phyloP scores from a whole-genome alignment of 2,113 vertebrate species.

The Xiphias gladius region DNA sequence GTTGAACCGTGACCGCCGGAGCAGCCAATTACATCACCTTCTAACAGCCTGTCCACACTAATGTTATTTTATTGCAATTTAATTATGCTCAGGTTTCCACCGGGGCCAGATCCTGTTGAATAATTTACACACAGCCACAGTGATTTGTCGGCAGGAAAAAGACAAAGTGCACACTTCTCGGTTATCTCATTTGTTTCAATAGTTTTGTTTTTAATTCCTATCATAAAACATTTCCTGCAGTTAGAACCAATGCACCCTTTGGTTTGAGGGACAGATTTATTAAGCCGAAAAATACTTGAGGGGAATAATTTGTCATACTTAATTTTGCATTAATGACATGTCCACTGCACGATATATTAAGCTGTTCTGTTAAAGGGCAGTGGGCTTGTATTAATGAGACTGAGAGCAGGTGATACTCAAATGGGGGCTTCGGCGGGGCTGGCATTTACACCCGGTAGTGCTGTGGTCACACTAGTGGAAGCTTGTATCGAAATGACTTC shows the following conservation, averaged over 20 bases:
- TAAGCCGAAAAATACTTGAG: slow-evolving; percentile 62
- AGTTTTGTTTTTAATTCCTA: slow-evolving; percentile 61
- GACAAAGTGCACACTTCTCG: slow-evolving; percentile 73
- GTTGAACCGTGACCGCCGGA: slow-evolving; percentile 78
- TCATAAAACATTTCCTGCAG: slow-evolving; percentile 22
- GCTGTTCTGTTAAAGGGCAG: slow-evolving; percentile 69
- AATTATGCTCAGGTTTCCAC: slow-evolving; percentile 88
- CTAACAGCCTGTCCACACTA: slow-evolving; percentile 85
- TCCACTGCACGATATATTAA: slow-evolving; percentile 60
- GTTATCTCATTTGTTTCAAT: slow-evolving; percentile 67
- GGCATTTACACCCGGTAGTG: slow-evolving; percentile 70
- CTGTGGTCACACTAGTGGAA: slow-evolving; percentile 29
- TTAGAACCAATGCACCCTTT: slow-evolving; percentile 20
- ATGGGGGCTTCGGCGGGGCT: slow-evolving; percentile 35
- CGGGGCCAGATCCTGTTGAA: slow-evolving; percentile 81
- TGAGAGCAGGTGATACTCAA: slow-evolving; percentile 52
- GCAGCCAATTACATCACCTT: slow-evolving; percentile 83
- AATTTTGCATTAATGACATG: slow-evolving; percentile 72
- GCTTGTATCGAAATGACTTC: slow-evolving; percentile 4
- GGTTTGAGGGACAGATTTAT: slow-evolving; percentile 47
- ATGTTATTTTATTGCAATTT: slow-evolving; percentile 89
- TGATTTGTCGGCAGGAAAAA: slow-evolving; percentile 82
- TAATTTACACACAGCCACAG: slow-evolving; percentile 82
- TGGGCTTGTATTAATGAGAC: slow-evolving; percentile 68
- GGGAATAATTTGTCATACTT: slow-evolving; percentile 63